Evolutionary conservation across 37 sponge, comb jelly and placozoan species (phyloP).

Genomic region (Crambe crambe): DNA sequence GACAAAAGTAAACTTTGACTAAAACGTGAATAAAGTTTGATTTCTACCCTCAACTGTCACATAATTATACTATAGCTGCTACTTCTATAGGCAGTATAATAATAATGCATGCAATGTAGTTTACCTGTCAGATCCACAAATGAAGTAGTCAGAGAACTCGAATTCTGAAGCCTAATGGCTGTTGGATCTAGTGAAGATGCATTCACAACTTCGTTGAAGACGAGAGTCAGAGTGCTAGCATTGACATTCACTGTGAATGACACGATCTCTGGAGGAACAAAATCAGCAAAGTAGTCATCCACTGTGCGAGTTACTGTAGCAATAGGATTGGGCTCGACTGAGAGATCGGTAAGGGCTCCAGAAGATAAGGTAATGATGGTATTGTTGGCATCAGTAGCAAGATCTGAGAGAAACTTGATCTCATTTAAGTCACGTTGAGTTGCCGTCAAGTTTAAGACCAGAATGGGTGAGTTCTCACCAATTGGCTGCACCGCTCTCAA

Average conservation of each 20-base stretch:
- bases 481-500: constrained; percentile 34
- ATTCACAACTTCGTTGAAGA: constrained; percentile 85
- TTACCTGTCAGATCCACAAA: constrained; percentile 43
- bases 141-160: neutral
- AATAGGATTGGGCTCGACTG: constrained; percentile 55
- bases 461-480: constrained; percentile 74
- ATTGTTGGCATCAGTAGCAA: constrained; percentile 59
- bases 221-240: constrained; percentile 63
- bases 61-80: too few relatives aligned
- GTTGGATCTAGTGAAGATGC: constrained; percentile 56
- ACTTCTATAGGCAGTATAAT: neutral
- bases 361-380: constrained; percentile 49
- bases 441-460: constrained; percentile 71
- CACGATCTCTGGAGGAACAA: constrained; percentile 53
- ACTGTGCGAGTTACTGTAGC: constrained; percentile 14
- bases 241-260: constrained; percentile 73
- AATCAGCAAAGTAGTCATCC: constrained; percentile 58
- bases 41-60: too few relatives aligned
- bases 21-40: too few relatives aligned
- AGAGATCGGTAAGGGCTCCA: constrained; percentile 69
- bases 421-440: constrained; percentile 69
- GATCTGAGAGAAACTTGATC: constrained; percentile 63
- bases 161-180: constrained; percentile 65
- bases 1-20: too few relatives aligned
- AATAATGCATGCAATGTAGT: neutral